Base-by-base conservation (phyloP, 2,797 vertebrate species). In the Onychomys leucogaster region DNA sequence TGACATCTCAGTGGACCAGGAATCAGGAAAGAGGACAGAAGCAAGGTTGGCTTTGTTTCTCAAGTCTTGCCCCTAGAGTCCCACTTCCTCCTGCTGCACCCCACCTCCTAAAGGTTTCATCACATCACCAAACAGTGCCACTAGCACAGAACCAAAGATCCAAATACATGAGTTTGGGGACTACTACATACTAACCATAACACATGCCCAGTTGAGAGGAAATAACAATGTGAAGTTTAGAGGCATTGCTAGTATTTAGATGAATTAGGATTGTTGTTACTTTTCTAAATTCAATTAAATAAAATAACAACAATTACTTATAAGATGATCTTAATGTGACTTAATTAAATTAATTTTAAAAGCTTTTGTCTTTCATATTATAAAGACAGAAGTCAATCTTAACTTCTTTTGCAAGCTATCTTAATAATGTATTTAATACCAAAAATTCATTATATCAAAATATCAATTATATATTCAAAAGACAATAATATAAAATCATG, bases 381-480 rank as follows among this genome's bases (percentile, higher is more conserved):
- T 46, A 94, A 57, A 88, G 57, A 63, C n/a, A 89, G 17, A 89
- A 86, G 63, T 73, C n/a, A 87, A 84, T 84, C 92, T 27, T 92
- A 88, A 90, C 10, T 71, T 32, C 73, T 75, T 92, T 92, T 46
- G 29, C 17, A 90, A 84, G 41, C 27, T 71, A 92, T 76, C 32
- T 59, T 94, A 76, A 83, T 63, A 61, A 23, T 92, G 41, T 59
- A 0, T n/a, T 46, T 41, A 46, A n/a, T 25, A 61, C 13, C 46
- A 73, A 92, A 92, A 84, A 55, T 29, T 46, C 19, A 55, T 78
- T 75, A 88, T 75, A 88, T 14, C 0, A 76, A 29, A 81, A 32
- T 65, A 43, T 81, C 29, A 37, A 27, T 63, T n/a, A 91, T 88
- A 69, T 78, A 6, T 63, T 93, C 43, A 81, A 87, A 17, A 76